phyloP scores from a whole-genome alignment of 2,797 vertebrate species.

The Lacerta bilineata region DNA sequence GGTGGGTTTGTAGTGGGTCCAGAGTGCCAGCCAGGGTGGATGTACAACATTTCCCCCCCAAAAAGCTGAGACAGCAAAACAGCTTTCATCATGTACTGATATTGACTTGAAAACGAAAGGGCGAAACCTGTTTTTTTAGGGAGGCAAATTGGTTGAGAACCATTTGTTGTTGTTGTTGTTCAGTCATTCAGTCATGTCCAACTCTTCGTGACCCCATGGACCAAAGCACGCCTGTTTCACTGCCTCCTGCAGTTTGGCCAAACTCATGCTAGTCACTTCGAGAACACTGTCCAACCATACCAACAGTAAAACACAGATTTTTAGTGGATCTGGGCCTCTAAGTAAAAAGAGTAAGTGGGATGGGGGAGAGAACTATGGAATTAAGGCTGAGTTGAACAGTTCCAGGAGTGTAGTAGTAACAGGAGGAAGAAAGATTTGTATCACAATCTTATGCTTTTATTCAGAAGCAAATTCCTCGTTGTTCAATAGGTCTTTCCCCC shows the following conservation, averaged over 20 bases:
- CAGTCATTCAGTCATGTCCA: too few relatives aligned
- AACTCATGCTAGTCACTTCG: too few relatives aligned
- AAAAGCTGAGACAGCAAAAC: background rate
- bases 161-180: too few relatives aligned
- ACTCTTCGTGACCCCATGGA: too few relatives aligned
- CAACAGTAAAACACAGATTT: background rate
- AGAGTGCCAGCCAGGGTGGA: background rate
- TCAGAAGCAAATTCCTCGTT: background rate
- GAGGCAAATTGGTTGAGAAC: background rate
- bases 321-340: background rate
- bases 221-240: too few relatives aligned
- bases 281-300: too few relatives aligned
- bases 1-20: background rate
- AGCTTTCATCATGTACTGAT: background rate
- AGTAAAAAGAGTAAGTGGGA: background rate
- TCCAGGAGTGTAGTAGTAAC: background rate
- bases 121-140: too few relatives aligned
- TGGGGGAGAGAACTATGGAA: background rate
- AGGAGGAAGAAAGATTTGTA: constrained; percentile 24
- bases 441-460: background rate
- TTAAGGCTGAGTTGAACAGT: background rate
- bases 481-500: too few relatives aligned
- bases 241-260: too few relatives aligned
- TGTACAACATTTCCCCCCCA: too few relatives aligned
- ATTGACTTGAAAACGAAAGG: too few relatives aligned